Evolutionary conservation across 2,113 vertebrate genomes (phyloP), one percentile per base, ranked within the genome.

Genomic region (Rhea pennata): DNA sequence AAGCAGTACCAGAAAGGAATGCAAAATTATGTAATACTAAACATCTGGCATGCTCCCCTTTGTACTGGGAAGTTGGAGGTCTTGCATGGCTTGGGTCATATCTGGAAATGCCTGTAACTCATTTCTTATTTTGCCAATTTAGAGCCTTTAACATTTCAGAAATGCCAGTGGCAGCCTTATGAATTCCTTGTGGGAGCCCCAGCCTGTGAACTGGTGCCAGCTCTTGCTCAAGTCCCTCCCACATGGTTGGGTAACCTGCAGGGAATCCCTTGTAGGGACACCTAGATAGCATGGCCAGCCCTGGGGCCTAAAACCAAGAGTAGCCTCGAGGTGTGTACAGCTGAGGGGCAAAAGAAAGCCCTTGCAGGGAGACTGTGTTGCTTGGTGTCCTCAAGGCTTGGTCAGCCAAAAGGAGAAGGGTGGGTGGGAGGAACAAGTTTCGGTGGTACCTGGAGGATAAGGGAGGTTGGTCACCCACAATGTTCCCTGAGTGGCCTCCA

Each of bases 101-200:
- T 81, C 72, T 95, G 71, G 84, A 87, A 94, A 74, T 85, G 93
- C 31, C 82, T 92, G 64, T 91, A 92, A 94, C 81, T 92, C 1
- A 83, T 88, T 84, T 83, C 58, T 95, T 84, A 59, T 17, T 93
- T 82, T n/a, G 59, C 46, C 66, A 85, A 90, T 77, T 88, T 59
- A 87, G 59, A 93, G 78, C 64, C 50, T 96, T 92, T 51, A 85
- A 73, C 76, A 88, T 75, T 70, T 77, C 27, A 84, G 84, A 95
- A 92, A 84, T 90, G 53, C 61, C 65, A 48, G 50, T 71, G 74
- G n/a, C 84, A 93, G 81, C 74, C 69, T 79, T 36, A 64, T 91
- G 67, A 85, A 90, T 92, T 80, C 81, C 87, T 53, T 59, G 31
- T 48, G 59, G 0, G 2, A 95, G 75, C 71, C 78, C 29, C 17